Conservation (phyloP, 2,113 vertebrate genomes). For the Plecturocebus donacophilus region DNA sequence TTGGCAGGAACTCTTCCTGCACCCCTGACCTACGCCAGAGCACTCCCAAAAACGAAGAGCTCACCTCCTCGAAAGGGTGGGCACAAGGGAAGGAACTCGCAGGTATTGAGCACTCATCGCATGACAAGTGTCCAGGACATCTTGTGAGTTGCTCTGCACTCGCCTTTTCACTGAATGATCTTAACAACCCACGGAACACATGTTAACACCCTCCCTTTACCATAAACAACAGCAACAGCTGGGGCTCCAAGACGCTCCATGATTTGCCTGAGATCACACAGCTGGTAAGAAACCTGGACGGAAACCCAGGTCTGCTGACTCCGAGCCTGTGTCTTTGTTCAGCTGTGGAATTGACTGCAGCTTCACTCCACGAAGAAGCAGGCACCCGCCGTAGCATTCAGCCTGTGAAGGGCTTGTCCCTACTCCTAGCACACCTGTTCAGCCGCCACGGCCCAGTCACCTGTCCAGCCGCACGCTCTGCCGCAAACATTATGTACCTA, state of each 20-base stretch:
- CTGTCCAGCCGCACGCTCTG: not conserved
- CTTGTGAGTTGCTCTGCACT: not conserved
- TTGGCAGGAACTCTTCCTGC: not conserved
- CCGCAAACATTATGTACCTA: not conserved
- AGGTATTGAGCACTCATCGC: accelerated
- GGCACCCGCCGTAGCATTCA: not conserved
- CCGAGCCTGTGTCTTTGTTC: not conserved
- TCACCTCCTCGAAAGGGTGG: not conserved
- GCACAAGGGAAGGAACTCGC: too few species aligned
- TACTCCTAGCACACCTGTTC: not conserved
- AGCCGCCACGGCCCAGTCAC: not conserved
- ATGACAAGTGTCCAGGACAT: not conserved
- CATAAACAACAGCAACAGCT: not conserved
- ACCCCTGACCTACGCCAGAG: not conserved
- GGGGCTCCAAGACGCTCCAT: not conserved
- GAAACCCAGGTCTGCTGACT: not conserved
- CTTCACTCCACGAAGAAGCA: not conserved
- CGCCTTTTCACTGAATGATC: not conserved
- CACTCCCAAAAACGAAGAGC: not conserved
- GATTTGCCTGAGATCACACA: not conserved
- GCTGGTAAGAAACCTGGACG: not conserved
- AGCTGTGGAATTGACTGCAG: not conserved
- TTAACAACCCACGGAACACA: not conserved
- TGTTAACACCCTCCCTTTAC: not conserved
- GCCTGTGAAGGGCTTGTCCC: not conserved